These are phyloP conservation scores for Zaprionus camerounensis DNA, from an alignment of 1,140 invertebrate species.

Conservation along the genomic window DNA sequence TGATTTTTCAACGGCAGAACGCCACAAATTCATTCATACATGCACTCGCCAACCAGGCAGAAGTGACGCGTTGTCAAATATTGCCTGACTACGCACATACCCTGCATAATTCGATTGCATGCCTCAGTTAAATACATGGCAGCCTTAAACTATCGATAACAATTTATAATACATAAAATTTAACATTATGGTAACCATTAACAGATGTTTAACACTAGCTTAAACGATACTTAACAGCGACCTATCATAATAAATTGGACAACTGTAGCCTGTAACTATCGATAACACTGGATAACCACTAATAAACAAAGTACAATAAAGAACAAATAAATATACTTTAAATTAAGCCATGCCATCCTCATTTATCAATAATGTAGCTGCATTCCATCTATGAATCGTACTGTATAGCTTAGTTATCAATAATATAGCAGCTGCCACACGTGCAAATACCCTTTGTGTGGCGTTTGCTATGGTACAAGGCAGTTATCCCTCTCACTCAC, in stretches of 20 bases:
- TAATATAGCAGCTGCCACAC: neutral
- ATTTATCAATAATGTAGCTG: neutral
- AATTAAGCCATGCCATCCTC: no score
- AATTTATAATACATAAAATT: no score
- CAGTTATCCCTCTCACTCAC: conserved; percentile 42
- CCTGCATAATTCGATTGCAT: neutral
- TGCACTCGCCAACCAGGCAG: conserved; percentile 41
- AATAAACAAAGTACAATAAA: no score
- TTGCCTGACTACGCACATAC: neutral
- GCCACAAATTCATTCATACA: conserved; percentile 80
- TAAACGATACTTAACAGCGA: no score
- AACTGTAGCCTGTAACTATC: no score
- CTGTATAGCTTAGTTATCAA: neutral
- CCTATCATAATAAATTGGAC: no score
- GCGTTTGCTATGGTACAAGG: conserved; percentile 2
- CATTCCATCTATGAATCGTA: neutral
- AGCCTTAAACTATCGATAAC: no score
- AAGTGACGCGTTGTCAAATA: neutral
- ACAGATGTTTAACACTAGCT: no score
- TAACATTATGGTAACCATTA: no score
- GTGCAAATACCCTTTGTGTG: neutral
- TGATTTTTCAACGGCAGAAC: conserved; percentile 77
- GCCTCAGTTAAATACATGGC: no score
- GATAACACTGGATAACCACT: no score
- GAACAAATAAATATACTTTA: no score